A percentile compares a stretch with the other conserved stretches of the same genome.
These are phyloP conservation scores for Protobothrops mucrosquamatus DNA, from an alignment of 2,113 vertebrate species.

Conservation along the genomic window DNA sequence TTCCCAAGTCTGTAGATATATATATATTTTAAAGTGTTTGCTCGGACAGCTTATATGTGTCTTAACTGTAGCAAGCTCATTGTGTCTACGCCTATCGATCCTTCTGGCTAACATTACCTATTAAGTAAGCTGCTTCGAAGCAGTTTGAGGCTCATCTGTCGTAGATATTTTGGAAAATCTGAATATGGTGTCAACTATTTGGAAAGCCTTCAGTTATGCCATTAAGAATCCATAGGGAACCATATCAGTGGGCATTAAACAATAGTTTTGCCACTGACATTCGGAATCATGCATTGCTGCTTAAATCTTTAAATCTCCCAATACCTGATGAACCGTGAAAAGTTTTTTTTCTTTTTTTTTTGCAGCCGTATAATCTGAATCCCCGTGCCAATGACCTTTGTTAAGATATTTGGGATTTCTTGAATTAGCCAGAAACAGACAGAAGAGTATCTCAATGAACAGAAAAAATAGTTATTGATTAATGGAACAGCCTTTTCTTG, in stretches of 20 bases:
- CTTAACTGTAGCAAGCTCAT: neutral
- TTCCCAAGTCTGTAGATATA: neutral
- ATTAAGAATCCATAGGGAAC: neutral
- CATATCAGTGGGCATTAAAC: neutral
- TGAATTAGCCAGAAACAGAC: slow-evolving; percentile 21
- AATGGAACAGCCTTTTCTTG: slow-evolving; percentile 33
- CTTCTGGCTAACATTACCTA: neutral
- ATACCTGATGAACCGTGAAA: slow-evolving; percentile 42
- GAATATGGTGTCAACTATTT: no score
- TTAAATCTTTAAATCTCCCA: slow-evolving; percentile 19
- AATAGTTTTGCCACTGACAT: slow-evolving; percentile 26
- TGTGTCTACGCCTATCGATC: neutral
- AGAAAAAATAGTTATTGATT: slow-evolving; percentile 37
- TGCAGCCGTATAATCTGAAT: slow-evolving; percentile 19
- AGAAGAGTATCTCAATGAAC: slow-evolving; percentile 10
- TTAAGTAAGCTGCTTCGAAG: neutral
- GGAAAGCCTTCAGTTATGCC: neutral
- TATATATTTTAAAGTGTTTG: neutral
- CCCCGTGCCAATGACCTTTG: neutral
- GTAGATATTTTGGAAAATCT: neutral
- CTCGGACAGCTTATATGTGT: neutral
- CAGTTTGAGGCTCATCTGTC: neutral
- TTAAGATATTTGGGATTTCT: neutral
- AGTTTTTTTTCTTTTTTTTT: slow-evolving; percentile 19
- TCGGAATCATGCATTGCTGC: slow-evolving; percentile 29